Conservation (phyloP, 2,888 invertebrate species). For the Acleris emargana region DNA sequence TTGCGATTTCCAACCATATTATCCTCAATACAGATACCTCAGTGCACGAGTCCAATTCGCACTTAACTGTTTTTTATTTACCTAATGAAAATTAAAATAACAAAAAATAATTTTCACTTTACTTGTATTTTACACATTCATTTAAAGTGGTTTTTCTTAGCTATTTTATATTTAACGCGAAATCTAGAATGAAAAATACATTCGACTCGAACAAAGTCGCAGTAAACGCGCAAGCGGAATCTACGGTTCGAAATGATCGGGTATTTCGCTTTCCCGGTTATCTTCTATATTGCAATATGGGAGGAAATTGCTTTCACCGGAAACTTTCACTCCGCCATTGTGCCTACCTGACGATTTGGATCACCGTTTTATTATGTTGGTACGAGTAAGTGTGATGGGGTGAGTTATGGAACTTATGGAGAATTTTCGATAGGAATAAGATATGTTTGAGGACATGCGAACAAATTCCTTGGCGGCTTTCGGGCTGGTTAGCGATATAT, state of each 20-base stretch:
- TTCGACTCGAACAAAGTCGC: not conserved
- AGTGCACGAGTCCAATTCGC: no score
- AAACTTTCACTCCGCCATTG: conserved; percentile 34
- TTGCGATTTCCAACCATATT: no score
- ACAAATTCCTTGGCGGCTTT: conserved; percentile 7
- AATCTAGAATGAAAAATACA: not conserved
- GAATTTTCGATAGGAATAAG: conserved; percentile 16
- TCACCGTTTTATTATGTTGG: conserved; percentile 35
- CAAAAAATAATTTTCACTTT: no score
- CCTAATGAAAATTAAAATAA: no score
- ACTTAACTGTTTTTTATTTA: no score
- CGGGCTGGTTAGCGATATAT: conserved; percentile 1
- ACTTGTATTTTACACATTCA: no score
- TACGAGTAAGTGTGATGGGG: conserved; percentile 17
- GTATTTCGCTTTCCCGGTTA: conserved; percentile 24
- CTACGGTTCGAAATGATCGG: conserved; percentile 22
- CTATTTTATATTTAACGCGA: no score
- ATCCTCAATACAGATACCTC: no score
- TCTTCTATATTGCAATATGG: conserved; percentile 35
- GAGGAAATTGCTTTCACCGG: conserved; percentile 36
- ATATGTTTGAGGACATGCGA: conserved; percentile 8
- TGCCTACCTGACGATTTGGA: conserved; percentile 36
- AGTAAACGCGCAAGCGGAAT: not conserved
- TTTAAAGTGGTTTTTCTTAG: no score
- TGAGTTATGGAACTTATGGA: conserved; percentile 9